Evolutionary conservation across 2,113 vertebrate species (phyloP).

Genomic region (Python bivittatus): DNA sequence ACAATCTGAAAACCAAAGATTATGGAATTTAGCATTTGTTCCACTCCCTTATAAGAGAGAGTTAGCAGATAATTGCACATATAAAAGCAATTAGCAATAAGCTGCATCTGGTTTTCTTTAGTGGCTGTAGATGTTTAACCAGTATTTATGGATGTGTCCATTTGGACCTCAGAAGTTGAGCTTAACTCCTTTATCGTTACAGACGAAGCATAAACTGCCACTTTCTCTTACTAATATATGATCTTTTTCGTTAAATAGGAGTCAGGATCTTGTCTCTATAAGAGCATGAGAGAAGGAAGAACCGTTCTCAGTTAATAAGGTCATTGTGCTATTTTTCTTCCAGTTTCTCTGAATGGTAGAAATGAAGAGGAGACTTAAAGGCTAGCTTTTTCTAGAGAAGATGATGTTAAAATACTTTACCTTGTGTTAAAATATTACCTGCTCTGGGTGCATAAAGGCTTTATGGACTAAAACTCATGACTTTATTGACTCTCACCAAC

Average conservation of each 20-base stretch:
- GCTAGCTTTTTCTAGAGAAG: not conserved
- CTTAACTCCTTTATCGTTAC: not conserved
- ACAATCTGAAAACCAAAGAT: slow-evolving; percentile 8
- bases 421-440: not conserved
- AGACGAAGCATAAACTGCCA: not conserved
- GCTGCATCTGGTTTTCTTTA: slow-evolving; percentile 20
- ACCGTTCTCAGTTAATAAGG: not conserved
- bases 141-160: slow-evolving; percentile 9
- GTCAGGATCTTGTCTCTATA: not conserved
- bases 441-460: not conserved
- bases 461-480: not conserved
- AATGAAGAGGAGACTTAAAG: not conserved
- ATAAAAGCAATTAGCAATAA: slow-evolving; percentile 6
- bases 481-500: not conserved
- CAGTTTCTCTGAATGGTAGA: not conserved
- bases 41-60: slow-evolving; percentile 14
- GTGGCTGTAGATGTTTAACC: slow-evolving; percentile 2
- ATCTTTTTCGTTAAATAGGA: not conserved
- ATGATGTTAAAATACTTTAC: not conserved
- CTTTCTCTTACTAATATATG: not conserved
- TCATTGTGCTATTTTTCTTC: too few species aligned
- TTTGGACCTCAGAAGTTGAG: not conserved
- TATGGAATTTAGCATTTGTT: slow-evolving; percentile 48
- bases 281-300: not conserved
- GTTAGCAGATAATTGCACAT: slow-evolving; percentile 20